phyloP scores from a whole-genome alignment of 2,797 vertebrate species.

The Limnodromus scolopaceus region DNA sequence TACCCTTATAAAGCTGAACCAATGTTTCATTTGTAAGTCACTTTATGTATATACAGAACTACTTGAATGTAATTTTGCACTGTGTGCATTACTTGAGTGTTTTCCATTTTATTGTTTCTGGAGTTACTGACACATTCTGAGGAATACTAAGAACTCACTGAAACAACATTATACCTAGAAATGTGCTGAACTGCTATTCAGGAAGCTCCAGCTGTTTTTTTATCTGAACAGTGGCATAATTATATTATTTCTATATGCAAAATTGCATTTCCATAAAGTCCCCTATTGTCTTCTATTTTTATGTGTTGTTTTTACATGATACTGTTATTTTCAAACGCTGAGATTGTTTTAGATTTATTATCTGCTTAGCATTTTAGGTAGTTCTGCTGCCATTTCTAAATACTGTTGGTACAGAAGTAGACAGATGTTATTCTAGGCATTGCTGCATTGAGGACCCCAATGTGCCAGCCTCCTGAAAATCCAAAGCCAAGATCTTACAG shows the following conservation, averaged over 20 bases:
- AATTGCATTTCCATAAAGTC: background rate
- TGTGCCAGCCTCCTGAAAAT: background rate
- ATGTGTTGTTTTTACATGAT: background rate
- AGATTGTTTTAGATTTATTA: background rate
- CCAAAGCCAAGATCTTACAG: background rate
- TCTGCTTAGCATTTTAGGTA: background rate
- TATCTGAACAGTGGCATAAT: background rate
- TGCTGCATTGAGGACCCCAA: background rate
- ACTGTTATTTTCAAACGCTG: background rate
- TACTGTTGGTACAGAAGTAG: background rate
- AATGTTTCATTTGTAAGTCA: slow-evolving; percentile 72
- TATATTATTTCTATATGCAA: background rate
- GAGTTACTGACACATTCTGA: slow-evolving; percentile 53
- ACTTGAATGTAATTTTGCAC: slow-evolving; percentile 64
- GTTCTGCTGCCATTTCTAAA: background rate
- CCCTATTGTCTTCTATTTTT: background rate
- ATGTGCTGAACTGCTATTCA: background rate
- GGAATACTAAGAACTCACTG: slow-evolving; percentile 30
- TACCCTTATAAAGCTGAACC: slow-evolving; percentile 72
- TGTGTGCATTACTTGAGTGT: slow-evolving; percentile 28
- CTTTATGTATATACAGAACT: slow-evolving; percentile 66
- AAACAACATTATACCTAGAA: slow-evolving; percentile 40
- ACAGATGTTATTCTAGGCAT: background rate
- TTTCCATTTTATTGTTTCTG: slow-evolving; percentile 62
- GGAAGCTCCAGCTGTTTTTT: slow-evolving; percentile 47